A percentile compares a stretch with the other conserved stretches of the same genome.
These are phyloP conservation scores for Drosophila bunnanda DNA, from an alignment of 2,888 invertebrate genomes.

Conservation along the genomic window DNA sequence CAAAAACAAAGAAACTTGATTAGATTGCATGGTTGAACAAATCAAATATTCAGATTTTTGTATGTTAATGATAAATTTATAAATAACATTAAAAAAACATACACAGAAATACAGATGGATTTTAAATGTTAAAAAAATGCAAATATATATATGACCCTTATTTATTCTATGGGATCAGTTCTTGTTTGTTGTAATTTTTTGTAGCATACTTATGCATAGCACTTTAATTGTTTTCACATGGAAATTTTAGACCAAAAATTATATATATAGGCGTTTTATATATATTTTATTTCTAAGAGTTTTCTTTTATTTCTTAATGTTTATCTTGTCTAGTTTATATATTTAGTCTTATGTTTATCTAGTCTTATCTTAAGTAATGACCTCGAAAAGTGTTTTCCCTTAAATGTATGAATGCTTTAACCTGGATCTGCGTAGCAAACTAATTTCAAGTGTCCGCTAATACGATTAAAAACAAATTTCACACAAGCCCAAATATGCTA, in stretches of 20 bases:
- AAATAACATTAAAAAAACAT: background rate
- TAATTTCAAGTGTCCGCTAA: conserved; percentile 51
- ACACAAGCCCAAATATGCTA: conserved; percentile 15
- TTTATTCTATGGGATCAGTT: too few relatives aligned
- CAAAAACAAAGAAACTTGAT: too few relatives aligned
- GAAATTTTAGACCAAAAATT: background rate
- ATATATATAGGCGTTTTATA: background rate
- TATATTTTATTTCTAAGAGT: too few relatives aligned
- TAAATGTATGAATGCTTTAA: background rate
- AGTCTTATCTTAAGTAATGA: background rate
- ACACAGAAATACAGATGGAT: background rate
- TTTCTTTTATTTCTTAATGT: background rate
- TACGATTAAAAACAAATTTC: conserved; percentile 67
- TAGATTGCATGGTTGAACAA: too few relatives aligned
- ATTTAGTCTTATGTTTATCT: background rate
- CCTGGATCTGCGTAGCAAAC: conserved; percentile 5
- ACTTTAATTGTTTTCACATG: background rate
- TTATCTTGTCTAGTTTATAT: too few relatives aligned
- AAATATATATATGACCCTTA: too few relatives aligned
- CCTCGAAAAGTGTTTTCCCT: background rate
- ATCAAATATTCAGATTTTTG: too few relatives aligned
- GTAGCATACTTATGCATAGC: background rate
- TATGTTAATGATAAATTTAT: too few relatives aligned
- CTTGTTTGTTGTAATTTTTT: background rate
- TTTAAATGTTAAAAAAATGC: too few relatives aligned